Evolutionary conservation across 2,888 invertebrate species (phyloP).

Genomic region (Ochropleura plecta): DNA sequence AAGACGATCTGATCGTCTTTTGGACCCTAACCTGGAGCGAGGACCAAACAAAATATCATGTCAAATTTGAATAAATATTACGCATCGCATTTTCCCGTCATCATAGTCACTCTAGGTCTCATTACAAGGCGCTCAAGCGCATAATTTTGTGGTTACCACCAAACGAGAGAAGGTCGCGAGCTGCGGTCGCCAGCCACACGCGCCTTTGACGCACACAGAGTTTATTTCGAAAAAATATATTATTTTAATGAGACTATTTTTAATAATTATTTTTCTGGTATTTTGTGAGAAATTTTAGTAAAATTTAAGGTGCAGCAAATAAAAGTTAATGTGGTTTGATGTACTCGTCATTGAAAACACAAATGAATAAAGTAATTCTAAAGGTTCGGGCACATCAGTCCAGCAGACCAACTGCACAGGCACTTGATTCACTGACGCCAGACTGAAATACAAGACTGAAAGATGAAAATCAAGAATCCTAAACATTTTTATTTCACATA

Average conservation of each 20-base stretch:
- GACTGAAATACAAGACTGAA: not conserved
- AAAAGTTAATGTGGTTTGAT: not conserved
- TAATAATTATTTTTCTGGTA: conserved; percentile 38
- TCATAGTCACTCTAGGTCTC: conserved; percentile 71
- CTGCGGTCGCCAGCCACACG: conserved; percentile 80
- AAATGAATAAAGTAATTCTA: not conserved
- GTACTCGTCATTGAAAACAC: not conserved
- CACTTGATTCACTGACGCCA: no score
- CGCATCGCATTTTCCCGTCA: conserved; percentile 13
- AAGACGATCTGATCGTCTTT: not conserved
- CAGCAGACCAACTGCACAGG: not conserved
- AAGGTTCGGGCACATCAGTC: not conserved
- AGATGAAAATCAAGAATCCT: no score
- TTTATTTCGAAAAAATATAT: conserved; percentile 51
- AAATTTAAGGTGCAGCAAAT: conserved; percentile 9
- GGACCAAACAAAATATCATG: not conserved
- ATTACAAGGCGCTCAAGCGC: conserved; percentile 86
- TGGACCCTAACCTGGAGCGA: not conserved
- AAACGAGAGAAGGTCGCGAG: conserved; percentile 79
- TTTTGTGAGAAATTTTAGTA: conserved; percentile 6
- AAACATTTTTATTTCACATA: no score
- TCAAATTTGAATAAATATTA: not conserved
- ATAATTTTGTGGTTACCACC: conserved; percentile 87
- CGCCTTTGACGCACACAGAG: conserved; percentile 68
- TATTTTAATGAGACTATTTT: conserved; percentile 64